Percentiles rank a stretch among this genome's conserved stretches.
Conservation (phyloP, 2,888 invertebrate species). For the Drosophila dives region DNA sequence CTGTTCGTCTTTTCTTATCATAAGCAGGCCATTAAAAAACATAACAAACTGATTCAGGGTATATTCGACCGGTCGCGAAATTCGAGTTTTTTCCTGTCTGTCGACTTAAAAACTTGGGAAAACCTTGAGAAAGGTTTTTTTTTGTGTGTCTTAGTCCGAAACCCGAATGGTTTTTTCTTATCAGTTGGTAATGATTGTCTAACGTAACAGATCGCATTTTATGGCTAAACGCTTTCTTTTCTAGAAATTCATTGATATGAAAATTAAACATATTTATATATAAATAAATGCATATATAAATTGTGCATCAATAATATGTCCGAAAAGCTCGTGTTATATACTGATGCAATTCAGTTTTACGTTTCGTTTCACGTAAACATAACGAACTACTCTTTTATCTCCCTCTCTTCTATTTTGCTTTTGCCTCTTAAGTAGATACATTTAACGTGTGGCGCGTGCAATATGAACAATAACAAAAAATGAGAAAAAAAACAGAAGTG, state of each 20-base stretch:
- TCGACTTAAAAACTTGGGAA: conserved; percentile 1
- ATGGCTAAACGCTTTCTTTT: conserved; percentile 50
- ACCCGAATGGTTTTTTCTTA: conserved; percentile 43
- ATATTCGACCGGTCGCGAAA: conserved; percentile 29
- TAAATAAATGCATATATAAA: not conserved
- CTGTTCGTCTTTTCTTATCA: conserved; percentile 37
- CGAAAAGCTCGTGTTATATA: conserved; percentile 9
- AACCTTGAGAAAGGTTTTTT: conserved; percentile 26
- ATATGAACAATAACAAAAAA: conserved; percentile 41
- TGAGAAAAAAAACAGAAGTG: conserved; percentile 34
- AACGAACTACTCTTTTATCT: conserved; percentile 4
- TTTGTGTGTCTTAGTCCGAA: not conserved
- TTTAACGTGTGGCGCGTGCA: conserved; percentile 59
- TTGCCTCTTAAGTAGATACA: conserved; percentile 41
- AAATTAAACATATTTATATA: conserved; percentile 31
- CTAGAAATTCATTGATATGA: conserved; percentile 35
- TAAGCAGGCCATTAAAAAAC: conserved; percentile 28
- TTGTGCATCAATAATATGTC: conserved; percentile 7
- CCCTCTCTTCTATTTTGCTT: not conserved
- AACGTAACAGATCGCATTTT: conserved; percentile 27
- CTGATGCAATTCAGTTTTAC: conserved; percentile 56
- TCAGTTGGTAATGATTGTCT: conserved; percentile 30
- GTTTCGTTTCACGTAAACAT: conserved; percentile 53
- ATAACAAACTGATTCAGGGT: conserved; percentile 37
- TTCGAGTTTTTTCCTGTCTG: conserved; percentile 33